A percentile compares a stretch with the other conserved stretches of the same genome.
These are phyloP conservation scores for Cryptosula pallasiana DNA, from an alignment of 2,888 invertebrate genomes.

Conservation along the genomic window DNA sequence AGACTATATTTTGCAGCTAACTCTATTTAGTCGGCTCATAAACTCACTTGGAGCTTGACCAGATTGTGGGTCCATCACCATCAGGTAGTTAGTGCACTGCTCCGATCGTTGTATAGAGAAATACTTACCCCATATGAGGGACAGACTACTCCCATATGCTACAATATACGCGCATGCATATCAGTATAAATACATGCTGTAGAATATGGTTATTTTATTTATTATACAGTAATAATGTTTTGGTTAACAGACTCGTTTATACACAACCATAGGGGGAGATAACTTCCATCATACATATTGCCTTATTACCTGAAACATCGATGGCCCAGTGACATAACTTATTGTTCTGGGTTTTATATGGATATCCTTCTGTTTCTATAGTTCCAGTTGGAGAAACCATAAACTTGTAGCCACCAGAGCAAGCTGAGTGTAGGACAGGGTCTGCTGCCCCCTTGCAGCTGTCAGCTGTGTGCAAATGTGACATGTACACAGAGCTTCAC, in stretches of 20 bases:
- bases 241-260: too few species aligned
- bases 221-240: too few species aligned
- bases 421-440: background rate
- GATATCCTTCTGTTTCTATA: background rate
- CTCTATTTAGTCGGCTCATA: too few species aligned
- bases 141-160: background rate
- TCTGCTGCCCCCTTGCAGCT: background rate
- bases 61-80: background rate
- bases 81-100: background rate
- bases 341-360: background rate
- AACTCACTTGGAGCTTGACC: background rate
- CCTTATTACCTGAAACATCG: constrained; percentile 2
- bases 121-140: background rate
- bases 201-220: too few species aligned
- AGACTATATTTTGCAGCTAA: too few species aligned
- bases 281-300: too few species aligned
- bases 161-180: background rate
- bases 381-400: background rate
- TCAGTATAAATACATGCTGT: too few species aligned
- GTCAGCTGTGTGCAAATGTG: too few species aligned
- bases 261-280: too few species aligned
- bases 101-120: background rate
- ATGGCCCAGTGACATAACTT: background rate
- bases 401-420: background rate
- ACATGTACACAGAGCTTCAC: too few species aligned